Conservation (phyloP, 2,888 invertebrate species). For the Pseudoips prasinana region DNA sequence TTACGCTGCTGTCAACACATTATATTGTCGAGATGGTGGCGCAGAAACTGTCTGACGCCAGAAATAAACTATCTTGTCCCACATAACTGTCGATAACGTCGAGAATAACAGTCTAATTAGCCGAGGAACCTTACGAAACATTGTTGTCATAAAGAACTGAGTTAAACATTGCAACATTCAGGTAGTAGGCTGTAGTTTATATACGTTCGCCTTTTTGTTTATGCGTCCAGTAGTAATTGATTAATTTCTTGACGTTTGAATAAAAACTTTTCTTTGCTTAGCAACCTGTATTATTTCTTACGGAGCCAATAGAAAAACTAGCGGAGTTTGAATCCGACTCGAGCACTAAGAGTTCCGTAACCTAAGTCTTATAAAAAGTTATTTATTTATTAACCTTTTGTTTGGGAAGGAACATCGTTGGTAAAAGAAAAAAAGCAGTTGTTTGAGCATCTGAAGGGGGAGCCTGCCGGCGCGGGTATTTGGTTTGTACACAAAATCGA, state of each 20-base stretch:
- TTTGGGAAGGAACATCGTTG: too few relatives aligned
- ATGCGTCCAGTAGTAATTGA: too few relatives aligned
- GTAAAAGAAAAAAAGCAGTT: too few relatives aligned
- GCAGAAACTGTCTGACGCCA: slow-evolving; percentile 51
- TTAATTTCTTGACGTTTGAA: too few relatives aligned
- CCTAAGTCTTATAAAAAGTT: too few relatives aligned
- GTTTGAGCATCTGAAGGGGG: too few relatives aligned
- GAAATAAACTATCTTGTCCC: slow-evolving; percentile 64
- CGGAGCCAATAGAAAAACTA: slow-evolving; percentile 31
- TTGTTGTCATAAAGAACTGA: slow-evolving; percentile 31
- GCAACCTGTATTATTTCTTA: slow-evolving; percentile 31
- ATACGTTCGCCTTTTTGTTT: too few relatives aligned
- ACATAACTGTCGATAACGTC: slow-evolving; percentile 57
- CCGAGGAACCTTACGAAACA: slow-evolving; percentile 36
- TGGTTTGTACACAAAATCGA: too few relatives aligned
- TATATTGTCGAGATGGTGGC: slow-evolving; percentile 33
- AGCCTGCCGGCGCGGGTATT: too few relatives aligned
- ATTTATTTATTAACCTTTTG: too few relatives aligned
- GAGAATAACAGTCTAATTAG: slow-evolving; percentile 51
- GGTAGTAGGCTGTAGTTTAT: slow-evolving; percentile 2
- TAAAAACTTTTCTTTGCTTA: slow-evolving; percentile 4
- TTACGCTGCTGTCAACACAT: slow-evolving; percentile 41
- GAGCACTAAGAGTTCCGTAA: too few relatives aligned
- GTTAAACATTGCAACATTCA: slow-evolving; percentile 22
- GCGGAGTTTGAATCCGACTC: too few relatives aligned